phyloP scores from a whole-genome alignment of 1,140 invertebrate genomes.

The Ceratosolen solmsi region DNA sequence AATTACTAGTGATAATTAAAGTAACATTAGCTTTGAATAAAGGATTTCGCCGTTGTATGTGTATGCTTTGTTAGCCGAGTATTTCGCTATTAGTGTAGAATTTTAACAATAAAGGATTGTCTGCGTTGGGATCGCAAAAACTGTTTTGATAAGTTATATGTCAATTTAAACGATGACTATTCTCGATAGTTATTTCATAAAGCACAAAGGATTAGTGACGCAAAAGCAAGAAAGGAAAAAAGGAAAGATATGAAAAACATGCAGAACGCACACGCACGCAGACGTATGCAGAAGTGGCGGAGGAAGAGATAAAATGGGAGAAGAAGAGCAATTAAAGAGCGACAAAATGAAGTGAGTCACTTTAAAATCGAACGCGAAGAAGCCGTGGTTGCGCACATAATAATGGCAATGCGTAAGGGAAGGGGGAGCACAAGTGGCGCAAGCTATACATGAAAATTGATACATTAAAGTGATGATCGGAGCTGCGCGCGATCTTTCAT shows the following conservation, averaged over 20 bases:
- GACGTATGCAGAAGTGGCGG: not conserved
- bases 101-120: no score
- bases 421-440: no score
- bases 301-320: not conserved
- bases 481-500: constrained; percentile 23
- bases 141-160: not conserved
- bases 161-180: not conserved
- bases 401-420: no score
- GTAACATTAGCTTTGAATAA: no score
- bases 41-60: no score
- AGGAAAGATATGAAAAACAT: not conserved
- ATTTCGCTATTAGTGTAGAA: no score
- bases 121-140: no score
- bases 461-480: constrained; percentile 38
- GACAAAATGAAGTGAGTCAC: constrained; percentile 43
- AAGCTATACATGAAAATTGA: constrained; percentile 43
- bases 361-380: constrained; percentile 29
- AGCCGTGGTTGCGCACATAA: no score
- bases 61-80: no score
- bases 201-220: not conserved
- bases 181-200: constrained; percentile 14
- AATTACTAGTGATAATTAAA: no score
- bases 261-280: not conserved
- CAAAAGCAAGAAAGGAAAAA: not conserved
- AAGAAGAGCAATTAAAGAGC: not conserved